Conservation (phyloP, 2,888 invertebrate species). For the Drosophila aldrichi region DNA sequence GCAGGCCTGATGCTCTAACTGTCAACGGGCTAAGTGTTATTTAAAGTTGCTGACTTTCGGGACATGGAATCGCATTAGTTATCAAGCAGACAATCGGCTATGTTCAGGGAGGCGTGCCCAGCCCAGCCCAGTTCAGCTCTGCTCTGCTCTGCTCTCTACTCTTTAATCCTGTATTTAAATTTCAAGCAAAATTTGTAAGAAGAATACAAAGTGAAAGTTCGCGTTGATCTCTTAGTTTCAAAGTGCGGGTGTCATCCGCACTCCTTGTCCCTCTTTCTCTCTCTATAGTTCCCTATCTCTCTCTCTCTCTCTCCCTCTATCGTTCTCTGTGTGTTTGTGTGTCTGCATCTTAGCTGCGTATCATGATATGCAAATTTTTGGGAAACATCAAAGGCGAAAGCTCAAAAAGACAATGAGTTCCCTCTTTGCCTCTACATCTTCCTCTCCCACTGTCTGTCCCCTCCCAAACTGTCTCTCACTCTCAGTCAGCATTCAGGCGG, state of each 20-base stretch:
- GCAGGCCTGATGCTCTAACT: neutral
- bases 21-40: slow-evolving; percentile 18
- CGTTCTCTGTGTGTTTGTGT: neutral
- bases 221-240: slow-evolving; percentile 50
- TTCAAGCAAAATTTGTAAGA: slow-evolving; percentile 41
- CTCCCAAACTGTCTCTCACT: neutral
- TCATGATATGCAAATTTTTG: slow-evolving; percentile 77
- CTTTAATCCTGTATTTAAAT: slow-evolving; percentile 49
- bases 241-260: slow-evolving; percentile 51
- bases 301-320: neutral
- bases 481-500: slow-evolving; percentile 3
- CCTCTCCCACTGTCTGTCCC: neutral
- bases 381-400: slow-evolving; percentile 73
- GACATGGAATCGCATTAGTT: slow-evolving; percentile 21
- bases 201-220: slow-evolving; percentile 66
- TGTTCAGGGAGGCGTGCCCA: slow-evolving; percentile 4
- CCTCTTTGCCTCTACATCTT: neutral
- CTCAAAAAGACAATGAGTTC: slow-evolving; percentile 70
- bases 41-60: slow-evolving; percentile 31
- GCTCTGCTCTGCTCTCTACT: too few species aligned
- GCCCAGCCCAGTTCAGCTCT: neutral
- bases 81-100: slow-evolving; percentile 24
- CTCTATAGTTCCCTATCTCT: neutral
- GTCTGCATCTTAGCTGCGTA: slow-evolving; percentile 57
- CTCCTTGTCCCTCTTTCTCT: slow-evolving; percentile 1